Evolutionary conservation across 2,888 invertebrate species (phyloP), one percentile per base, ranked within the genome.

Genomic region (Thecocarcelia acutangulata): DNA sequence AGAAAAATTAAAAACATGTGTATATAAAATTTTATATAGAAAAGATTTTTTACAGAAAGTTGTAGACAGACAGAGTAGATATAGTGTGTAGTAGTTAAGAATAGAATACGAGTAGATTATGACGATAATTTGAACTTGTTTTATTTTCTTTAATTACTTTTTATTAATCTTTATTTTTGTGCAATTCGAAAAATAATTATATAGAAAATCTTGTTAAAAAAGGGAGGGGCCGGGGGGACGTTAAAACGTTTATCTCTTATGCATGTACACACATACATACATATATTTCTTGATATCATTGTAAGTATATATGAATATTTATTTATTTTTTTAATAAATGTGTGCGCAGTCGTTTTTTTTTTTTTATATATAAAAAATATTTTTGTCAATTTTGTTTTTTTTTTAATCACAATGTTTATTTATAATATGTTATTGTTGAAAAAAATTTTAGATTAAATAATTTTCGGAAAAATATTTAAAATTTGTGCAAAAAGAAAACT

Each of bases 341-440:
- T 82, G 81, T 82, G 82, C 82, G 82, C 82, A 78, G 78, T 82
- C 73, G 54, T 70, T 59, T 68, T 64, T 56, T 70, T 59, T 68
- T 64, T 56, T 40, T 5, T 46, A 15, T 68, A 24, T 63, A 28
- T 58, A 46, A 72, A 83, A 46, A 66, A 70, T 42, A 40, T 46
- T 75, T 50, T 80, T 78, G 40, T 73, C 37, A 28, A n/a, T n/a
- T 52, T 72, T 74, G 17, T 74, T 58, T 78, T 73, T 74, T 64
- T 73, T 73, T 56, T 59, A 78, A 75, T 70, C 69, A 75, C 74
- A 82, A 80, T 80, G 44, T 44, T 48, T 73, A 21, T 54, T 74
- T 50, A 61, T 50, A 19, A 37, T 46, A 8, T n/a, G 48, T 37
- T 40, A 42, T 64, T 54, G 42, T 44, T 42, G 58, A 28, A 52